phyloP scores from a whole-genome alignment of 1,140 invertebrate species.

The Nasonia longicornis region DNA sequence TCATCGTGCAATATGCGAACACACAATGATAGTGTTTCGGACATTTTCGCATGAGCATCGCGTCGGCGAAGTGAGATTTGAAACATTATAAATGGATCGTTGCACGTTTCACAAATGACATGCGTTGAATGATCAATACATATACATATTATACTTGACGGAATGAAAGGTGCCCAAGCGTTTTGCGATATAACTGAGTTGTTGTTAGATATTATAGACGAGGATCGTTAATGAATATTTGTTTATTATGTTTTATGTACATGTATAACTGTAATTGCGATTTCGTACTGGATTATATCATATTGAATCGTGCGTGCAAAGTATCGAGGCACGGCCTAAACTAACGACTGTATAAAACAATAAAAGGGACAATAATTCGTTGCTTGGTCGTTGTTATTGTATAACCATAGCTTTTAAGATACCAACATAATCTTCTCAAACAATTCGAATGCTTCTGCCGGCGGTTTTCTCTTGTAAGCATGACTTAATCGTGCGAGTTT shows the following conservation, averaged over 20 bases:
- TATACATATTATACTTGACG: conserved; percentile 9
- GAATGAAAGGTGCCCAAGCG: conserved; percentile 29
- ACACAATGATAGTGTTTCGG: neutral
- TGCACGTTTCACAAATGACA: conserved; percentile 13
- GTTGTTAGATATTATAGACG: conserved; percentile 43
- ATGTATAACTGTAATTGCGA: conserved; percentile 37
- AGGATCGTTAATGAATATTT: conserved; percentile 38
- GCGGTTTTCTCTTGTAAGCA: too few relatives aligned
- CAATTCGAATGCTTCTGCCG: too few relatives aligned
- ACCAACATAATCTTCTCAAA: too few relatives aligned
- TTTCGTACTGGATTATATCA: conserved; percentile 17
- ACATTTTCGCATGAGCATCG: neutral
- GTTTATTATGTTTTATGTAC: conserved; percentile 42
- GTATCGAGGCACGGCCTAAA: neutral
- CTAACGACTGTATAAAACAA: conserved; percentile 44
- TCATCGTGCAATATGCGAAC: conserved; percentile 20
- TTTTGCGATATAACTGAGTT: conserved; percentile 30
- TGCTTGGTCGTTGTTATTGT: conserved; percentile 25
- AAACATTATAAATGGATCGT: neutral
- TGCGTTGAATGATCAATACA: conserved; percentile 14
- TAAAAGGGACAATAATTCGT: conserved; percentile 46
- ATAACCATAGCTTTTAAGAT: neutral
- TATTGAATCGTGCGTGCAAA: conserved; percentile 19
- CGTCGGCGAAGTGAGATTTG: neutral
- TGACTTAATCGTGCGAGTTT: too few relatives aligned